A percentile compares a stretch with the other conserved stretches of the same genome.
These are phyloP conservation scores for Crossocerus cetratus DNA, from an alignment of 2,888 invertebrate genomes.

Conservation along the genomic window DNA sequence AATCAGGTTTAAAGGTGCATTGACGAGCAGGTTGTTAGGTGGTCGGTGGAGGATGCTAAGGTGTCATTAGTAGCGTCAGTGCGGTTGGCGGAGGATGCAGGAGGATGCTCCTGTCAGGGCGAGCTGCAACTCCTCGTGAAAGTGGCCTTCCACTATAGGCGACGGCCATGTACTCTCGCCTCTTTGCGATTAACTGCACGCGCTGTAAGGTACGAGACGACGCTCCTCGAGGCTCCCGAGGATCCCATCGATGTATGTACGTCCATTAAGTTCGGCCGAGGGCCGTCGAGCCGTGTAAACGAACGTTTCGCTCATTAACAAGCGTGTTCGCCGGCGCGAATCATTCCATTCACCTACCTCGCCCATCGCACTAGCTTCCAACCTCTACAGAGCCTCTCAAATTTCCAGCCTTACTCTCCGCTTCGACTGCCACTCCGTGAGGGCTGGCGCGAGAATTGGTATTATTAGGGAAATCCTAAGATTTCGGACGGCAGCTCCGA, in stretches of 20 bases:
- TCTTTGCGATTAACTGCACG: background rate
- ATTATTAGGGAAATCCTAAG: too few species aligned
- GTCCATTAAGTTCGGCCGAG: slow-evolving; percentile 30
- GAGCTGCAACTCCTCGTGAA: slow-evolving; percentile 11
- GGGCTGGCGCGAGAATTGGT: too few species aligned
- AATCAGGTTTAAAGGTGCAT: too few species aligned
- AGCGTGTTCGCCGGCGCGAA: slow-evolving; percentile 45
- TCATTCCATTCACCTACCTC: slow-evolving; percentile 36
- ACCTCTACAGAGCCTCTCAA: too few species aligned
- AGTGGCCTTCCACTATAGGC: slow-evolving; percentile 7
- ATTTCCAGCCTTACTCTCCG: too few species aligned
- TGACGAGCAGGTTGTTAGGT: too few species aligned
- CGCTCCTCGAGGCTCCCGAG: slow-evolving; percentile 3
- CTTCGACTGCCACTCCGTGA: too few species aligned
- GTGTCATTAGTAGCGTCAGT: too few species aligned
- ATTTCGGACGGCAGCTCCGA: too few species aligned
- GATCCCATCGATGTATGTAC: slow-evolving; percentile 24
- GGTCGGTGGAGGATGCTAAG: too few species aligned
- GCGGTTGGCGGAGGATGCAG: background rate
- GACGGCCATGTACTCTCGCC: background rate
- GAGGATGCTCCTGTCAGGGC: slow-evolving; percentile 21
- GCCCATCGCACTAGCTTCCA: too few species aligned
- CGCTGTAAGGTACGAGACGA: background rate
- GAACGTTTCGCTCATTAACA: slow-evolving; percentile 46
- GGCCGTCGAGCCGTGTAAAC: slow-evolving; percentile 31